A percentile compares a stretch with the other conserved stretches of the same genome.
Evolutionary conservation across 2,797 vertebrate genomes (phyloP).

Genomic region (Dendrocincla tyrannina): DNA sequence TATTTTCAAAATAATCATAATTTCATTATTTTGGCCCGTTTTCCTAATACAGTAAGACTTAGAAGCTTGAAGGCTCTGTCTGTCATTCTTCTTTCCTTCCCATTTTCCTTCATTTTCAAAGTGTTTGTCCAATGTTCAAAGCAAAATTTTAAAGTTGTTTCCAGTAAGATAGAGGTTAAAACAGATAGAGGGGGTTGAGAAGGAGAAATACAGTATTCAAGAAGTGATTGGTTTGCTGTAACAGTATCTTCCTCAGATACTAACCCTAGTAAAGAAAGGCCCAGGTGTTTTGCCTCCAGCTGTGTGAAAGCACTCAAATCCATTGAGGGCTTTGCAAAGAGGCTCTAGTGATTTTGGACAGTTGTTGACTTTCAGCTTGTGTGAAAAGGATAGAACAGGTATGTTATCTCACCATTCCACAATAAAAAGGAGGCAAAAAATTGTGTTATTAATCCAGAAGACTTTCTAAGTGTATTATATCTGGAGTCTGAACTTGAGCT

Average conservation of each 20-base stretch:
- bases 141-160: not conserved
- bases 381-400: not conserved
- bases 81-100: not conserved
- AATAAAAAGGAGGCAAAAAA: not conserved
- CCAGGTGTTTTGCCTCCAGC: conserved; percentile 40
- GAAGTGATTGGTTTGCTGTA: not conserved
- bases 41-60: not conserved
- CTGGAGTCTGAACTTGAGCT: not conserved
- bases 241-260: not conserved
- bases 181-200: not conserved
- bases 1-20: not conserved
- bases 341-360: conserved; percentile 11
- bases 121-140: not conserved
- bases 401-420: not conserved
- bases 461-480: not conserved
- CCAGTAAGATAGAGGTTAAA: not conserved
- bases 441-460: not conserved
- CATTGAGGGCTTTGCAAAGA: not conserved
- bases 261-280: not conserved
- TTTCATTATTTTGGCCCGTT: not conserved
- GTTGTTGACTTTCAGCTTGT: not conserved
- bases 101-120: not conserved
- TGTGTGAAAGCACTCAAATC: not conserved
- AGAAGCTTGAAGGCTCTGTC: not conserved
- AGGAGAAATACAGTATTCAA: not conserved